These are phyloP conservation scores for Heliconius melpomene DNA, from an alignment of 1,140 invertebrate genomes.

Conservation along the genomic window DNA sequence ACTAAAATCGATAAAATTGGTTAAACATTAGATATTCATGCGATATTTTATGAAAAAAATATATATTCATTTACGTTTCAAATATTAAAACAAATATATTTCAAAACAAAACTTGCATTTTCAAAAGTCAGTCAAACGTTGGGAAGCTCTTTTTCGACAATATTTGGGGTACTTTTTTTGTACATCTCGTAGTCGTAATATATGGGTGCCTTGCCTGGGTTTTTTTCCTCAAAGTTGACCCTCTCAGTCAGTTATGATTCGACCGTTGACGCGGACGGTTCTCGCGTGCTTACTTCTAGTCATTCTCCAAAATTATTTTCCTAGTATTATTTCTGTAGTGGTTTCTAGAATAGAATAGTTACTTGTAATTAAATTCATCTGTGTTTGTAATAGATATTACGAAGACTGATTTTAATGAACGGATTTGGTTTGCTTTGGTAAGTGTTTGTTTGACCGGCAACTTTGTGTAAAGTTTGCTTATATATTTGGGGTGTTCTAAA, in stretches of 20 bases:
- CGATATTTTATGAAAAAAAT: neutral
- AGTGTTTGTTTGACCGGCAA: conserved; percentile 43
- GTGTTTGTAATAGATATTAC: conserved; percentile 41
- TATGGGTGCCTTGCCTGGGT: conserved; percentile 71
- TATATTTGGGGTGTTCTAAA: neutral
- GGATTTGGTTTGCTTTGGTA: conserved; percentile 78
- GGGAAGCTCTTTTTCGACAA: conserved; percentile 63
- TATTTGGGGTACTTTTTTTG: conserved; percentile 79
- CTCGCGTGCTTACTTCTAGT: conserved; percentile 71
- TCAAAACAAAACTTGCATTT: neutral
- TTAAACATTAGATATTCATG: neutral
- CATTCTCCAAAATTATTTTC: conserved; percentile 71
- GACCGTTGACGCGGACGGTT: conserved; percentile 73
- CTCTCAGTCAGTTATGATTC: conserved; percentile 73
- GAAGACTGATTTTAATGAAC: conserved; percentile 72
- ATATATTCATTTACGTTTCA: neutral
- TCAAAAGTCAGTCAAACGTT: conserved; percentile 47
- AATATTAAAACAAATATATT: neutral
- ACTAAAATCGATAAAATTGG: neutral
- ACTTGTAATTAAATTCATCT: conserved; percentile 48
- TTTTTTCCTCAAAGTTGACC: conserved; percentile 74
- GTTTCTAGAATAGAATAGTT: conserved; percentile 50
- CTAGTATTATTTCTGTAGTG: conserved; percentile 55
- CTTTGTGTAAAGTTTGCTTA: neutral
- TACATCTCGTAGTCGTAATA: conserved; percentile 79